A percentile compares a stretch with the other conserved stretches of the same genome.
These are phyloP conservation scores for Caenorhabditis afra DNA, from an alignment of 2,888 invertebrate species.

Conservation along the genomic window DNA sequence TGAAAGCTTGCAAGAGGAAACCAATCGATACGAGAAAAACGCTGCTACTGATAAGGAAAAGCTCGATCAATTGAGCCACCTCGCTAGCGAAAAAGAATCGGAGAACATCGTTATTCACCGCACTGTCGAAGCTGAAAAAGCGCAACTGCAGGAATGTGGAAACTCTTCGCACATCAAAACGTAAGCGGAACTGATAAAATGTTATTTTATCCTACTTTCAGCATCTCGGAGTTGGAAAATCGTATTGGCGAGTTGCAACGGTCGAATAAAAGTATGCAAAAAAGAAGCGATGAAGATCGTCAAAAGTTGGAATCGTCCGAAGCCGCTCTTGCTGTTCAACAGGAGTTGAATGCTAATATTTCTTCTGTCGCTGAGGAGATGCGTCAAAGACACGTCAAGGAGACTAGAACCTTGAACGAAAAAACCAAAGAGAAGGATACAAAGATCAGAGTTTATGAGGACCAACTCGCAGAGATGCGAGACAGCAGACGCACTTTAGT, in stretches of 20 bases:
- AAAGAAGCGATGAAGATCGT: constrained; percentile 9
- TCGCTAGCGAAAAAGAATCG: constrained; percentile 4
- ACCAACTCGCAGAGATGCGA: not conserved
- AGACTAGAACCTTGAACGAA: not conserved
- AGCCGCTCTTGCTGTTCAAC: not conserved
- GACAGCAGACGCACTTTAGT: not conserved
- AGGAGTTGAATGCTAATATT: not conserved
- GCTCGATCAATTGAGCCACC: not conserved
- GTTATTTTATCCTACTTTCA: constrained; percentile 4
- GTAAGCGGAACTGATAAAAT: too few species aligned
- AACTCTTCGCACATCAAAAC: not conserved
- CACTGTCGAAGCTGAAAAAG: constrained; percentile 2
- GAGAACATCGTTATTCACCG: constrained; percentile 16
- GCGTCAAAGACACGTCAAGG: not conserved
- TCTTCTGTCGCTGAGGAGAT: not conserved
- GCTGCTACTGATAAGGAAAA: not conserved
- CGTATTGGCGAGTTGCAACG: constrained; percentile 5
- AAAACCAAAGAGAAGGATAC: not conserved
- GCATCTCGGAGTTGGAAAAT: not conserved
- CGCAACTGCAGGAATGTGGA: not conserved
- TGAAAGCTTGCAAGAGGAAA: not conserved
- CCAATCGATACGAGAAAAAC: too few species aligned
- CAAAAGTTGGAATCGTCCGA: constrained; percentile 5
- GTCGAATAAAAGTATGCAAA: not conserved
- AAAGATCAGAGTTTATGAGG: not conserved